Base-by-base conservation (phyloP, 2,113 vertebrate species). In the Lamprologus tigripictilis region DNA sequence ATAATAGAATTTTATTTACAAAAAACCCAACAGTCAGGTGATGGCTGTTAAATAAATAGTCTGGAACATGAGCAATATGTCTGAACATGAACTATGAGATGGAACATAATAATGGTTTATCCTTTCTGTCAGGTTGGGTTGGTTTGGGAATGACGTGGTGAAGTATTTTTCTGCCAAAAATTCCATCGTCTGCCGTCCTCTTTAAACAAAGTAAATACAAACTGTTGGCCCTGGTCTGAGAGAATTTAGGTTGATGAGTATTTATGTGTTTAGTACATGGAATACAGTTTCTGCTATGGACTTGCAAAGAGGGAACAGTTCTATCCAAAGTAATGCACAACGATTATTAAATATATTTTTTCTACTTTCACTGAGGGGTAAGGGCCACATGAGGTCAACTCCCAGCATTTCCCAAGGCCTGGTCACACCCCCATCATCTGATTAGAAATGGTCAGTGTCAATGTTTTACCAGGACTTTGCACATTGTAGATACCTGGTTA, bases 221-320 rank as follows among this genome's bases (percentile, higher is more conserved):
- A 55, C 53, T 55, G 53, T 55, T 23, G 21, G 53, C 53, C 53
- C 53, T 55, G 53, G 53, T 55, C 53, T 0, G 53, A 55, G 53
- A 55, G 11, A 55, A 13, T 23, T 23, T 55, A 55, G 54, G 54
- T 55, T 55, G 21, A 55, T 13, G 0, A 55, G 54, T 13, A 26
- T 55, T 55, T 55, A 55, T 55, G 54, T 0, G 54, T 55, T 55
- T 26, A 55, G 21, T 23, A 26, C 21, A 55, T 55, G 54, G 54
- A 26, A 55, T 26, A 26, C 54, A 14, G 54, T 57, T 57, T 57
- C 54, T 57, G 12, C 21, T 13, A 57, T 57, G 21, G 54, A 26
- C 12, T 14, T 57, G 21, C 21, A 57, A 57, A 57, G 54, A 0
- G 0, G 54, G 54, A 57, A 57, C 21, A 57, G 21, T 57, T 57